phyloP scores from a whole-genome alignment of 2,113 vertebrate genomes.

The Egretta garzetta region DNA sequence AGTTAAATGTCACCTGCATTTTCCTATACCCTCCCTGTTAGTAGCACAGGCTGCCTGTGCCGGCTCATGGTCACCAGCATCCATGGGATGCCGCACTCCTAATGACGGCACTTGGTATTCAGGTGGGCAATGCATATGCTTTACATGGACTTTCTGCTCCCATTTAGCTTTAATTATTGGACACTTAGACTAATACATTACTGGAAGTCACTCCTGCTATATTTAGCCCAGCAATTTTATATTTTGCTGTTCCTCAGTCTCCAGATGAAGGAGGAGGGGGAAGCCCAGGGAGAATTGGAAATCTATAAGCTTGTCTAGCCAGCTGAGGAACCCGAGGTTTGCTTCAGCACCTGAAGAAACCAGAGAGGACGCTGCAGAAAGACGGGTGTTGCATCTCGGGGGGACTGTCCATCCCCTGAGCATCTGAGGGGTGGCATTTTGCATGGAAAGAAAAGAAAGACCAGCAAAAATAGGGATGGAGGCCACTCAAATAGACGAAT shows the following conservation, averaged over 20 bases:
- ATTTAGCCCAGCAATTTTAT: conserved; percentile 40
- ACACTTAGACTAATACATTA: conserved; percentile 29
- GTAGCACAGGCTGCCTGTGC: neutral
- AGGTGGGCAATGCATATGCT: neutral
- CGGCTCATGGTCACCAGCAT: neutral
- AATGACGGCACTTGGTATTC: neutral
- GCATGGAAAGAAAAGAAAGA: neutral
- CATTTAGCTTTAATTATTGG: neutral
- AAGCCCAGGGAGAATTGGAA: neutral
- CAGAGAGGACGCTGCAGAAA: neutral
- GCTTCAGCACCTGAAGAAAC: neutral
- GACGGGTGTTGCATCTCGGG: neutral
- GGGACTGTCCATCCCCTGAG: neutral
- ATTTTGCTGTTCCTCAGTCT: neutral
- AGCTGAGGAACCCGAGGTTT: neutral
- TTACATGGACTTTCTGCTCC: neutral
- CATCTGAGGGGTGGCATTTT: neutral
- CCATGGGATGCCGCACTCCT: neutral
- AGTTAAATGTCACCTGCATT: neutral
- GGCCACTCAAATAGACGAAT: neutral
- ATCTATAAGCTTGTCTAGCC: neutral
- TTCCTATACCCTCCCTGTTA: neutral
- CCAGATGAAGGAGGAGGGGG: neutral
- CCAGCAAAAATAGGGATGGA: neutral
- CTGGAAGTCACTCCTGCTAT: conserved; percentile 50